Evolutionary conservation across 2,888 invertebrate genomes (phyloP).

Genomic region (Noctua janthe): DNA sequence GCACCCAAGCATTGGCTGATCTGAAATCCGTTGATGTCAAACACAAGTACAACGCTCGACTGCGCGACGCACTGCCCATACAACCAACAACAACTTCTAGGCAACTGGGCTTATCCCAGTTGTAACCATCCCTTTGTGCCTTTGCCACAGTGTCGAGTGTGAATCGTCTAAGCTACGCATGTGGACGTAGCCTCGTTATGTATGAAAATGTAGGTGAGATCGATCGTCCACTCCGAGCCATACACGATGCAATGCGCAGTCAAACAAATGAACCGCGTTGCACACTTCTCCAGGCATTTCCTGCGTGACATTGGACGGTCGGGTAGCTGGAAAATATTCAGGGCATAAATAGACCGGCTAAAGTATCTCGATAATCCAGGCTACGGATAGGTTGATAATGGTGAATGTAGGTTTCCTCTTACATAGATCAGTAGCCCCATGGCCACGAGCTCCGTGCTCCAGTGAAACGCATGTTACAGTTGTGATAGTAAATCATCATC

Average conservation of each 20-base stretch:
- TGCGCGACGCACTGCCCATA: too few species aligned
- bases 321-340: too few species aligned
- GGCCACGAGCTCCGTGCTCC: not conserved
- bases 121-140: too few species aligned
- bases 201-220: not conserved
- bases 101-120: too few species aligned
- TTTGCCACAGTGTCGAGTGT: not conserved
- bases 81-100: too few species aligned
- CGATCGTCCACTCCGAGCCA: not conserved
- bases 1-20: too few species aligned
- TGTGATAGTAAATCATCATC: too few species aligned
- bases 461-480: too few species aligned
- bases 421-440: not conserved
- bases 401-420: not conserved
- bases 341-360: not conserved
- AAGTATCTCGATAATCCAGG: not conserved
- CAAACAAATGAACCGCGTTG: not conserved
- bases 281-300: not conserved
- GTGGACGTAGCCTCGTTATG: not conserved
- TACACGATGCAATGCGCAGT: not conserved
- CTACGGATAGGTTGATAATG: not conserved
- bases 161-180: not conserved
- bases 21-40: too few species aligned
- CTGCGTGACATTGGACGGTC: not conserved
- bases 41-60: too few species aligned